These are phyloP conservation scores for Drosophila orosa DNA, from an alignment of 1,140 invertebrate genomes.

Conservation along the genomic window DNA sequence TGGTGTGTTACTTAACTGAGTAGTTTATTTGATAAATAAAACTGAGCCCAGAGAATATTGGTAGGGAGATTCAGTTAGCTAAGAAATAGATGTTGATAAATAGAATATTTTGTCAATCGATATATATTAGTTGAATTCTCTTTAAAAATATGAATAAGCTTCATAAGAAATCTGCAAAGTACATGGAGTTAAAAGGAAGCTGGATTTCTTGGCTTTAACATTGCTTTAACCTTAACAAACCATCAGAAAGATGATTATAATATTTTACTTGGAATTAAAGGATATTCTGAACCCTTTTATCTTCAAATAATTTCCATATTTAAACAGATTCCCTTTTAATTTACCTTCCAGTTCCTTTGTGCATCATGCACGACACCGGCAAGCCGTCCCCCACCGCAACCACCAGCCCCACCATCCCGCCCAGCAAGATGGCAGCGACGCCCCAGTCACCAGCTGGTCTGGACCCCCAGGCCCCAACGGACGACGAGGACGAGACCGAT, in stretches of 20 bases:
- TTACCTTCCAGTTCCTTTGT: constrained; percentile 67
- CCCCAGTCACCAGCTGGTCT: constrained; percentile 50
- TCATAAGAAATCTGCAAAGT: background rate
- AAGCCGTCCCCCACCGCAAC: constrained; percentile 68
- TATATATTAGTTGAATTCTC: too few species aligned
- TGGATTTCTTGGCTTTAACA: background rate
- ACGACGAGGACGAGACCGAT: constrained; percentile 86
- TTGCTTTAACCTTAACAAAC: background rate
- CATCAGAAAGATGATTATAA: background rate
- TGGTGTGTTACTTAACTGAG: constrained; percentile 3
- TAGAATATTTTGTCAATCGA: too few species aligned
- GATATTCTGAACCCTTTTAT: background rate
- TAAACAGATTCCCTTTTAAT: background rate
- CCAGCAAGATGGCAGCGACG: constrained; percentile 51
- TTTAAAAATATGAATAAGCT: background rate
- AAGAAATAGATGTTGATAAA: background rate
- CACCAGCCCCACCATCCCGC: constrained; percentile 46
- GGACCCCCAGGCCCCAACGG: constrained; percentile 26
- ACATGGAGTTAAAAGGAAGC: background rate
- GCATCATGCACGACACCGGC: constrained; percentile 75
- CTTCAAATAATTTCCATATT: background rate
- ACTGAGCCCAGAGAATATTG: background rate
- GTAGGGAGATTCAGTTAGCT: background rate
- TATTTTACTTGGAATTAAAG: too few species aligned
- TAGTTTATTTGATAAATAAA: background rate